Conservation (phyloP, 2,113 vertebrate species). For the Aegithalos caudatus region DNA sequence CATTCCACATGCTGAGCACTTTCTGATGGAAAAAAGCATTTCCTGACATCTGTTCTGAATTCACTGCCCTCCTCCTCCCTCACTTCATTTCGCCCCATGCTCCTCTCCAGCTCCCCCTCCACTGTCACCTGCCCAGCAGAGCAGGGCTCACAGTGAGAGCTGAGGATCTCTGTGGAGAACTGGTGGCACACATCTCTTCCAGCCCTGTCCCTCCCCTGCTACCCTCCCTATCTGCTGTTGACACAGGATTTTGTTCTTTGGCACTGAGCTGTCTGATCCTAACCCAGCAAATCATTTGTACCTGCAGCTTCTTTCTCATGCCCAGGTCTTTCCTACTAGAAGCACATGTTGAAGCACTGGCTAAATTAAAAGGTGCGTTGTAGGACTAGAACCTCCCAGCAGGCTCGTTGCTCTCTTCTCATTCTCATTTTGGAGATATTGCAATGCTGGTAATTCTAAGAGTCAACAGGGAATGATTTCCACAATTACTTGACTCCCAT, state of each 20-base stretch:
- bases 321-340: background rate
- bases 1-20: conserved; percentile 17
- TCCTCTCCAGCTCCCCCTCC: background rate
- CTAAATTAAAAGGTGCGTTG: background rate
- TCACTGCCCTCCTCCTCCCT: background rate
- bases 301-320: background rate
- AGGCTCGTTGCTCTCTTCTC: background rate
- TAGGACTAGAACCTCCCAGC: background rate
- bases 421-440: background rate
- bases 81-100: rapidly evolving
- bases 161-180: background rate
- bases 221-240: background rate
- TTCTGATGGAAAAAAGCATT: conserved; percentile 37
- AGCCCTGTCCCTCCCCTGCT: background rate
- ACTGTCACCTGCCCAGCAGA: background rate
- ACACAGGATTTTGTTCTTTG: background rate
- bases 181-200: background rate
- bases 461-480: background rate
- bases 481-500: background rate
- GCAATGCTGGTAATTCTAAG: background rate
- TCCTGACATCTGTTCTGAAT: conserved; percentile 63
- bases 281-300: background rate
- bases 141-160: background rate
- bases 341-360: rapidly evolving
- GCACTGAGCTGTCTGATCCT: background rate